Evolutionary conservation across 2,113 vertebrate species (phyloP).

Genomic region (Proterorhinus semilunaris): DNA sequence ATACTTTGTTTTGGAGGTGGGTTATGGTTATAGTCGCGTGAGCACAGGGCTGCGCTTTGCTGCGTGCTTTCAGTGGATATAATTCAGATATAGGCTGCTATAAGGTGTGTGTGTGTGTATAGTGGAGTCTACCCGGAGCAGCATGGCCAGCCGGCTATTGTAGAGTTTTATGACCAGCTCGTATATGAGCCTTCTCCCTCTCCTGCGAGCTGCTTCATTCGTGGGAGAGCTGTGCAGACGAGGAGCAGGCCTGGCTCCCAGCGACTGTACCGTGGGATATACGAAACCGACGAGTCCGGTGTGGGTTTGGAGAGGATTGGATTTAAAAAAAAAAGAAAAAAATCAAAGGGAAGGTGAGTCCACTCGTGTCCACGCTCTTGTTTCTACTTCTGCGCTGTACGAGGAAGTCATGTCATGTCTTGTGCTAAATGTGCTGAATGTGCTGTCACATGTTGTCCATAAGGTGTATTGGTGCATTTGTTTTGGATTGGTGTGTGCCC

Average conservation of each 20-base stretch:
- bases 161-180: constrained; percentile 99
- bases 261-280: constrained; percentile 46
- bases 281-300: not conserved
- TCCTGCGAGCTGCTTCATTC: constrained; percentile 90
- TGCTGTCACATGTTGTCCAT: constrained; percentile 36
- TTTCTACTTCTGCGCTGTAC: constrained; percentile 37
- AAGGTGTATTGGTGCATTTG: constrained; percentile 36
- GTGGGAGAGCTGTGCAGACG: constrained; percentile 82
- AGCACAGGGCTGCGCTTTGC: too few relatives aligned
- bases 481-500: constrained; percentile 47
- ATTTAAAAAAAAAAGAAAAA: constrained; percentile 17
- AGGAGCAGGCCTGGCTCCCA: constrained; percentile 79
- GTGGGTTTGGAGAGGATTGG: constrained; percentile 30
- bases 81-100: constrained; percentile 90
- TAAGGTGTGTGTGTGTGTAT: constrained; percentile 62
- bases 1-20: not conserved
- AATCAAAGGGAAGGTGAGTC: constrained; percentile 53
- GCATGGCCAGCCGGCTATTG: constrained; percentile 95
- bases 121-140: constrained; percentile 77
- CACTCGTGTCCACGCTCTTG: constrained; percentile 24
- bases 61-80: constrained; percentile 73
- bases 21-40: not conserved
- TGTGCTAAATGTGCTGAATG: constrained; percentile 35
- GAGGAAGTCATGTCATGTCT: constrained; percentile 13
- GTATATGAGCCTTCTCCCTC: constrained; percentile 95